A percentile compares a stretch with the other conserved stretches of the same genome.
phyloP scores from a whole-genome alignment of 2,797 vertebrate genomes.

The Allobates femoralis region DNA sequence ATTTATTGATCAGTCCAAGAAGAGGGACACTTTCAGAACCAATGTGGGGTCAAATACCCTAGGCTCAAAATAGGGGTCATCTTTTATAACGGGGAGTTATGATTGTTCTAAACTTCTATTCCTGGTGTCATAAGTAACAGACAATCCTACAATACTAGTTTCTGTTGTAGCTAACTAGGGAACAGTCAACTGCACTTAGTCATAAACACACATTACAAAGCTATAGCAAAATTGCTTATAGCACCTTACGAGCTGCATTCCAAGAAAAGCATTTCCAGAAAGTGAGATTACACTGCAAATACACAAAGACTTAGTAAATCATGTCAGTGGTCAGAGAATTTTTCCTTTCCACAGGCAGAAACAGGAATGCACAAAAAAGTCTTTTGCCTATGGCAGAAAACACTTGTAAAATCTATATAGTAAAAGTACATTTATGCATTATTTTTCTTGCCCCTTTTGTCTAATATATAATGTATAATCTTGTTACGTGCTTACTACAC shows the following conservation, averaged over 20 bases:
- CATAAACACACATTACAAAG: not conserved
- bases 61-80: not conserved
- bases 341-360: not conserved
- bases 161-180: not conserved
- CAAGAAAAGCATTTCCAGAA: not conserved
- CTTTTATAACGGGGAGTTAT: not conserved
- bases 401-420: not conserved
- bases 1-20: not conserved
- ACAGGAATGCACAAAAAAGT: not conserved
- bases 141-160: not conserved
- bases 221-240: not conserved
- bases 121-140: not conserved
- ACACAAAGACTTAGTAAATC: not conserved
- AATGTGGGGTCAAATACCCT: not conserved
- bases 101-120: not conserved
- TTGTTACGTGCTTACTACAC: no score
- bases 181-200: not conserved
- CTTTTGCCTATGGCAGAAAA: constrained; percentile 10
- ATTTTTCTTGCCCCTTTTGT: not conserved
- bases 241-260: not conserved
- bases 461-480: not conserved
- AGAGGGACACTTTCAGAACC: not conserved
- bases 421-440: not conserved
- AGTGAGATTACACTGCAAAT: not conserved
- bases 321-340: not conserved